Base-by-base conservation (phyloP, 2,113 vertebrate species). In the Tetraodon nigroviridis region DNA sequence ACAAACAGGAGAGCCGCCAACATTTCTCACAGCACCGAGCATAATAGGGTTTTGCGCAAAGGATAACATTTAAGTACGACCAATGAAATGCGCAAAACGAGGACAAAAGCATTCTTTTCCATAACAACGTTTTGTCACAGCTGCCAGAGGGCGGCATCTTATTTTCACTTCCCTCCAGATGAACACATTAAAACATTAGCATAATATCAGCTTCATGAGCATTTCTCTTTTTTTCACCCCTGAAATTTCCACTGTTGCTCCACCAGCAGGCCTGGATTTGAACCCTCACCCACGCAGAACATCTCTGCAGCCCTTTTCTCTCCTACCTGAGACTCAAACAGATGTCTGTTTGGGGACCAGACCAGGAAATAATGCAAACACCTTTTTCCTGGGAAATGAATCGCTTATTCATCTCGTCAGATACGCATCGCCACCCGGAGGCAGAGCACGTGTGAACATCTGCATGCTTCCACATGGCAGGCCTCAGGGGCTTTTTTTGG, bases 131-230 rank as follows among this genome's bases (percentile, higher is more conserved):
- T 83, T 78, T 70, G 67, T 80, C 71, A 78, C 69, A 76, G 67
- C 67, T 66, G 65, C 69, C 73, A 71, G 50, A 42, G 41, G 54
- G 62, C 73, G 15, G 53, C 75, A 45, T 64, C 57, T 57, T 55
- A 64, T 54, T 42, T 12, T 0, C 11, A 18, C 12, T 24, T 37
- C 47, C 57, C 59, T 11, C 60, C 54, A 69, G 73, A 79, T 70
- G 69, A 84, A 74, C n/a, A 80, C 77, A 79, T 75, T 70, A 58
- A 76, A 80, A 79, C 65, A 86, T 85, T 84, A 69, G 69, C 73
- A 81, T 83, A 79, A 83, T 68, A 74, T 42, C 55, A 69, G 75
- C 77, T 75, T 64, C 66, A n/a, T 54, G 52, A 75, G 74, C 44
- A 41, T 55, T 24, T 2, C 70, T 76, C 65, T 76, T 73, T 55